Conservation (phyloP, 92 coral and sea anemone genomes). For the Parazoanthus darwini region DNA sequence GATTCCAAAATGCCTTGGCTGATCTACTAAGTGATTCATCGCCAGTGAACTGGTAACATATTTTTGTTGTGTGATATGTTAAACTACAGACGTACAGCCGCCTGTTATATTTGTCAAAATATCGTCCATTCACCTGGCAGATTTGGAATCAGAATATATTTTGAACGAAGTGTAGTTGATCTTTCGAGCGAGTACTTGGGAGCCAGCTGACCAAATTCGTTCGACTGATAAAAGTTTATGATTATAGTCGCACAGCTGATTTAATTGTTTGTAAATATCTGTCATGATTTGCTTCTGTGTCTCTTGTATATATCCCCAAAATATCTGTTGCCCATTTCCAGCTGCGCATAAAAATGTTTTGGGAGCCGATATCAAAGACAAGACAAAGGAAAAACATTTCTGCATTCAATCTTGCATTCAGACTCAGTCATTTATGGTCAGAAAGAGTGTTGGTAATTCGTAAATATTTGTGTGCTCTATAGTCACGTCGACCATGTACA, state of each 20-base stretch:
- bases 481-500: not conserved
- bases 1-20: constrained; percentile 56
- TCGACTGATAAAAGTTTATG: not conserved
- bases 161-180: not conserved
- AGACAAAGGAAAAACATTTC: not conserved
- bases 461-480: not conserved
- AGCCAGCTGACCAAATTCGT: not conserved
- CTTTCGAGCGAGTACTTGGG: not conserved
- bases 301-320: not conserved
- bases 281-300: not conserved
- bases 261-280: not conserved
- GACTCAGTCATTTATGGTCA: not conserved
- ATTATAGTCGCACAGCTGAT: not conserved
- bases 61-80: not conserved
- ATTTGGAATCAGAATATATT: not conserved
- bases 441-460: not conserved
- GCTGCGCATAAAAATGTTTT: not conserved
- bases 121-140: not conserved
- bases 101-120: not conserved
- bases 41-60: constrained; percentile 69
- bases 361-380: not conserved
- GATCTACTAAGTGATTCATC: constrained; percentile 72
- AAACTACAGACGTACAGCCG: not conserved
- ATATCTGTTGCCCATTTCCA: not conserved
- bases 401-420: not conserved